Evolutionary conservation across 2,888 invertebrate species (phyloP).

Genomic region (Argyresthia goedartella): DNA sequence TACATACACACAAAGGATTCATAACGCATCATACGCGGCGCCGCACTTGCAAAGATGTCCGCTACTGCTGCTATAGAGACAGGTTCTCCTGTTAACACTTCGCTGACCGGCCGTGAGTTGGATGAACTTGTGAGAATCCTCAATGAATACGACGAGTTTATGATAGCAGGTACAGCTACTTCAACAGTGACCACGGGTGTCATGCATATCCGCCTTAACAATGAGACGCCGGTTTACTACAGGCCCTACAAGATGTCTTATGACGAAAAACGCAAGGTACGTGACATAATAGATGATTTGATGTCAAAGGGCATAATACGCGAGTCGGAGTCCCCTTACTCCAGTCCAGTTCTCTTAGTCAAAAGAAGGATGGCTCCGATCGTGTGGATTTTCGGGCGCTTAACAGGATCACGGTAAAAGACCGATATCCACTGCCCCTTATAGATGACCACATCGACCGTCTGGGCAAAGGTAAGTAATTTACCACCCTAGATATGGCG

Average conservation of each 20-base stretch:
- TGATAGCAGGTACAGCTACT: slow-evolving; percentile 10
- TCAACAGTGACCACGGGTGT: slow-evolving; percentile 14
- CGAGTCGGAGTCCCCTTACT: neutral
- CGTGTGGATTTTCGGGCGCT: slow-evolving; percentile 2
- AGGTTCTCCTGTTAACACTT: slow-evolving; percentile 8
- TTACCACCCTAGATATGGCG: neutral
- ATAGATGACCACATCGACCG: neutral
- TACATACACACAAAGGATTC: slow-evolving; percentile 11
- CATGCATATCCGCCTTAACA: slow-evolving; percentile 10
- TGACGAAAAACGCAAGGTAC: neutral
- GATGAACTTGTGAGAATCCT: slow-evolving; percentile 7
- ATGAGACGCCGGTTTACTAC: slow-evolving; percentile 6
- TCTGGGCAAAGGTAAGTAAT: neutral
- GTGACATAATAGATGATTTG: slow-evolving; percentile 12
- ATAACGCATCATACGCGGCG: slow-evolving; percentile 9
- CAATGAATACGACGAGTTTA: slow-evolving; percentile 8
- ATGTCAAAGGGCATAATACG: slow-evolving; percentile 11
- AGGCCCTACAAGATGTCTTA: neutral
- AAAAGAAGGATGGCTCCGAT: slow-evolving; percentile 15
- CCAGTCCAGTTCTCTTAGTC: slow-evolving; percentile 10
- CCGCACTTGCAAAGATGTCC: neutral
- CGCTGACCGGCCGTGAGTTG: slow-evolving; percentile 7
- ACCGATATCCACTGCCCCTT: too few species aligned
- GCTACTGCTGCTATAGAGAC: neutral
- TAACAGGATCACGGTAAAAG: too few species aligned